Evolutionary conservation across 92 coral and sea anemone genomes (phyloP), one percentile per base, ranked within the genome.

Genomic region (Zoanthus sociatus): DNA sequence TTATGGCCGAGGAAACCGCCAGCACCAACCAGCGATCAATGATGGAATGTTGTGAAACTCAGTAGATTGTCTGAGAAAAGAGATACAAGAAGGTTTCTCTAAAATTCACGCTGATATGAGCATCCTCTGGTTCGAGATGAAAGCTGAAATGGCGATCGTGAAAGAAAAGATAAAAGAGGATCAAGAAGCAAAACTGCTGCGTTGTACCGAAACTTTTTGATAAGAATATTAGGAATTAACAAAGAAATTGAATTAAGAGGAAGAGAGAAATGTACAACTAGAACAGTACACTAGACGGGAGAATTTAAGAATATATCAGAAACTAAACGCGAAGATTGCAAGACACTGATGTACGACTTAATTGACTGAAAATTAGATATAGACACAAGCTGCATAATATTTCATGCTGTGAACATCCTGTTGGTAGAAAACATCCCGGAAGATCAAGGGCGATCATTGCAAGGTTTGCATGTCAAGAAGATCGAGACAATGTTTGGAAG

Each of bases 261-360:
- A 10, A 18, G 76, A 71, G 48, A 31, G 44, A 31, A 37, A 71
- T 73, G 44, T 37, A 37, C 42, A 37, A 37, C 42, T 37, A 37
- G 42, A 37, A 37, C 42, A 37, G 42, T 37, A 37, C 21, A 73
- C 78, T 0, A 45, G 48, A 14, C 17, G 78, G 46, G 20, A 73
- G 30, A 73, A 73, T 30, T 26, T 42, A 47, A 18, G 26, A 46
- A 37, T 73, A 46, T 42, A 73, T 46, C 15, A 46, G 78, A 73
- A 48, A 46, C 78, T 18, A n/a, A 47, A 37, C 26, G n/a, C 48
- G 55, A 73, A 73, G 78, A 73, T 48, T 73, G 78, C 78, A 73
- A 16, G 55, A 1, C 3, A 13, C 78, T 73, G 54, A 18, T 73
- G 21, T 45, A 73, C 47, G 13, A 45, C 9, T 37, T 73, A n/a